Conservation (phyloP, 30 jellyfish, hydroid and myxozoan genomes). For the Sanderia malayensis region DNA sequence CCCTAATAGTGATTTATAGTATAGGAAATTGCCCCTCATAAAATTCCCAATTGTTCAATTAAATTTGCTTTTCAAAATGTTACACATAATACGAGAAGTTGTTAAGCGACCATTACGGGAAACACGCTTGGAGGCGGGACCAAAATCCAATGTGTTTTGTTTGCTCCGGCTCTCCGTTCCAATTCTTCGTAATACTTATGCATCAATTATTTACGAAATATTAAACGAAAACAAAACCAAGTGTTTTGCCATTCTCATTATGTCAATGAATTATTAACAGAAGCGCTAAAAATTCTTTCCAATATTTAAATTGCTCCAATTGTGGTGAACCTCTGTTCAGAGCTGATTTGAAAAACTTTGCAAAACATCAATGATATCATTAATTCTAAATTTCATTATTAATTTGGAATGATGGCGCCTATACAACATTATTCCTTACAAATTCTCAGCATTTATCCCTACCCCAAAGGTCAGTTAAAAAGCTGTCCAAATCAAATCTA, state of each 20-base stretch:
- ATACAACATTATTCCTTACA: background rate
- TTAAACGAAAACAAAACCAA: background rate
- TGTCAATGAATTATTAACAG: background rate
- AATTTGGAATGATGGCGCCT: too few relatives aligned
- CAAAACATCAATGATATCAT: background rate
- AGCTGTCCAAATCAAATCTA: too few relatives aligned
- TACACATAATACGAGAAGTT: background rate
- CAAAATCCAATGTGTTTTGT: background rate
- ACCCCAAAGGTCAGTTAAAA: too few relatives aligned
- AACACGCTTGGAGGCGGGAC: slow-evolving; percentile 1
- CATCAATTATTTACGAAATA: background rate
- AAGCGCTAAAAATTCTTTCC: background rate
- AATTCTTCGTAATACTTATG: background rate
- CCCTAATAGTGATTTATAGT: background rate
- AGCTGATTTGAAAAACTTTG: background rate
- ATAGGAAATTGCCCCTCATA: background rate
- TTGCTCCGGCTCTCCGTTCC: background rate
- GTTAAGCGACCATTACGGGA: background rate
- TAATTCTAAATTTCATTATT: background rate
- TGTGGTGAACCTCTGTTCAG: background rate
- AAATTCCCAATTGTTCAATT: background rate
- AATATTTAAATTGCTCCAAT: background rate
- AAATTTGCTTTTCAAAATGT: background rate
- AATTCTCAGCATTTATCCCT: background rate
- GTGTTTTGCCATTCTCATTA: background rate